A percentile compares a stretch with the other conserved stretches of the same genome.
These are phyloP conservation scores for Aphelocoma coerulescens DNA, from an alignment of 2,113 vertebrate genomes.

Conservation along the genomic window DNA sequence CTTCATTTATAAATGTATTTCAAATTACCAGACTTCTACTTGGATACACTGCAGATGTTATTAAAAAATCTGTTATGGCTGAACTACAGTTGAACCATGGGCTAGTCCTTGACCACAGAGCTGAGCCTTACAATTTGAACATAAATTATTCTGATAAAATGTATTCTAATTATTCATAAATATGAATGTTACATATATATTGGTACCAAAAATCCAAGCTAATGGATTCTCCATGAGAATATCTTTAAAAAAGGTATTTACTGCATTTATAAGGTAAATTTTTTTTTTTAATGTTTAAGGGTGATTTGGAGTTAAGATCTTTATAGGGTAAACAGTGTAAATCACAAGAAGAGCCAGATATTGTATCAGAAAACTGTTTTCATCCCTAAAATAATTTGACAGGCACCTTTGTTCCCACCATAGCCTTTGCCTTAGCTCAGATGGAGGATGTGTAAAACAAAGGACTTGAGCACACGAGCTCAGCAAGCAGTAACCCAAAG, in stretches of 20 bases:
- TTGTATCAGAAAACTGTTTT: background rate
- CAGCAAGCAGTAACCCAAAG: background rate
- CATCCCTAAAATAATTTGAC: background rate
- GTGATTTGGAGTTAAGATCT: background rate
- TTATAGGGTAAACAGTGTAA: background rate
- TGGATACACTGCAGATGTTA: background rate
- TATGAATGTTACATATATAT: background rate
- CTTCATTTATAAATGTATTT: background rate
- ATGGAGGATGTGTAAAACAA: background rate
- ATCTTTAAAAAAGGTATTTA: background rate
- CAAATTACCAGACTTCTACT: background rate
- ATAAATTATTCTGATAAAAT: background rate
- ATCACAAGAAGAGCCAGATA: background rate
- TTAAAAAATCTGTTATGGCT: background rate
- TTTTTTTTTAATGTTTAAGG: background rate
- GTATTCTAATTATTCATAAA: background rate
- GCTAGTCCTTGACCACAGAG: background rate
- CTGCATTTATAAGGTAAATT: background rate
- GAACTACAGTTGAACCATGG: background rate
- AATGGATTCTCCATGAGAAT: background rate
- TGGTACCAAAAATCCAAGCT: background rate
- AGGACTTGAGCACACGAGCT: fast-evolving
- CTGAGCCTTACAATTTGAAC: background rate
- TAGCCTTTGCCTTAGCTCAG: background rate
- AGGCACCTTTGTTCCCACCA: background rate